Percentiles rank a stretch among this genome's conserved stretches.
Conservation (phyloP, 2,888 invertebrate genomes). For the Synanthedon formicaeformis region DNA sequence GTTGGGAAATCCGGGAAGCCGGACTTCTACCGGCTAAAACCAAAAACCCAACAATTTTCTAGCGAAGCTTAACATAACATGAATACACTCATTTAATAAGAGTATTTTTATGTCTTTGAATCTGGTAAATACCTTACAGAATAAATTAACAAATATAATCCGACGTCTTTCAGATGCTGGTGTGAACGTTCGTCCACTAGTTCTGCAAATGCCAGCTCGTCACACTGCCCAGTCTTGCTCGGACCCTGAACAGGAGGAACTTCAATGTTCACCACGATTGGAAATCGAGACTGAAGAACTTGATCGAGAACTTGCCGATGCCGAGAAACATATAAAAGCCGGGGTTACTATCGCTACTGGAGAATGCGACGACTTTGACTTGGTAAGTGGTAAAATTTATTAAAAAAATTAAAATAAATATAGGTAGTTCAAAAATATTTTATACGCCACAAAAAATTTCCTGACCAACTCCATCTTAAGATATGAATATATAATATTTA, state of each 20-base stretch:
- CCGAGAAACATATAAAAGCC: constrained; percentile 44
- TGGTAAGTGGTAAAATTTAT: constrained; percentile 34
- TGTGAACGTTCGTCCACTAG: constrained; percentile 41
- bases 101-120: too few species aligned
- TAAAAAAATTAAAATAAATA: not conserved
- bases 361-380: constrained; percentile 52
- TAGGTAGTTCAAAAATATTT: too few species aligned
- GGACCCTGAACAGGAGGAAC: constrained; percentile 36
- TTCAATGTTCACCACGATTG: constrained; percentile 44
- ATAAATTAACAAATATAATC: not conserved
- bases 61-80: too few species aligned
- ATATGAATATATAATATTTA: too few species aligned
- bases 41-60: too few species aligned
- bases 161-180: constrained; percentile 3
- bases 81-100: too few species aligned
- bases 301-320: constrained; percentile 42
- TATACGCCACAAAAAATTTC: too few species aligned
- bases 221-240: constrained; percentile 23
- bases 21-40: too few species aligned
- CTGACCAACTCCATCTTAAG: too few species aligned
- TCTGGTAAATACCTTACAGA: too few species aligned
- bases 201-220: constrained; percentile 44
- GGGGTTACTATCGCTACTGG: constrained; percentile 52
- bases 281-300: constrained; percentile 42
- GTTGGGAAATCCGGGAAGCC: too few species aligned